Percentiles rank a stretch among this genome's conserved stretches.
Evolutionary conservation across 2,113 vertebrate genomes (phyloP).

Genomic region (Aphyosemion australe): DNA sequence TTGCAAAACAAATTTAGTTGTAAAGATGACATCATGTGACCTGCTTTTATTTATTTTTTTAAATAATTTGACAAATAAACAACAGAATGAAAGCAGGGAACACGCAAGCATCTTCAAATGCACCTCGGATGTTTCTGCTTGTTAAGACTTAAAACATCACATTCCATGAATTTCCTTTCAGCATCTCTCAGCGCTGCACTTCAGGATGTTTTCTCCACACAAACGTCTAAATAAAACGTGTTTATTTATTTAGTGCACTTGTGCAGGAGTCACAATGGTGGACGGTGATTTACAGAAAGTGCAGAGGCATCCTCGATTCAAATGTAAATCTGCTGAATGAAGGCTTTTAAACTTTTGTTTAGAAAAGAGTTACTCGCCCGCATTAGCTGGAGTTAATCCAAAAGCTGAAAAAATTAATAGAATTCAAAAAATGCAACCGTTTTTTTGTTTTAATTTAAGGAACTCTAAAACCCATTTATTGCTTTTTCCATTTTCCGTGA

Average conservation of each 20-base stretch:
- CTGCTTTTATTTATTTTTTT: neutral
- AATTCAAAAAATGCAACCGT: constrained; percentile 21
- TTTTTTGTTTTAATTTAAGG: constrained; percentile 10
- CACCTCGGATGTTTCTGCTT: constrained; percentile 11
- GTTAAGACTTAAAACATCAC: constrained; percentile 2
- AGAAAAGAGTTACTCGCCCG: constrained; percentile 33
- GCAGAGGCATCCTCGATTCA: constrained; percentile 46
- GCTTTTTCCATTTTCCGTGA: constrained; percentile 3
- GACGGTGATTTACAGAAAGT: constrained; percentile 38
- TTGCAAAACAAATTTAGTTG: neutral
- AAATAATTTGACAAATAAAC: neutral
- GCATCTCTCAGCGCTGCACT: constrained; percentile 13
- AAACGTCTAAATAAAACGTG: constrained; percentile 27
- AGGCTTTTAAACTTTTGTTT: constrained; percentile 55
- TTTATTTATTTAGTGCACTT: constrained; percentile 32
- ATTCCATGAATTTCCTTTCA: constrained; percentile 20
- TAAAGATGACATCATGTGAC: neutral
- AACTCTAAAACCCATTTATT: constrained; percentile 3
- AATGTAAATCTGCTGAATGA: constrained; percentile 60
- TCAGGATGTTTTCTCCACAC: constrained; percentile 18
- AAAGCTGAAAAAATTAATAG: constrained; percentile 30
- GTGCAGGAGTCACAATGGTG: constrained; percentile 23
- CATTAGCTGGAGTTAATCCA: constrained; percentile 45
- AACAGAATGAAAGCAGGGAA: neutral
- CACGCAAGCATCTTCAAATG: constrained; percentile 4